A percentile compares a stretch with the other conserved stretches of the same genome.
These are phyloP conservation scores for Pycnonotus jocosus DNA, from an alignment of 2,113 vertebrate species.

Conservation along the genomic window DNA sequence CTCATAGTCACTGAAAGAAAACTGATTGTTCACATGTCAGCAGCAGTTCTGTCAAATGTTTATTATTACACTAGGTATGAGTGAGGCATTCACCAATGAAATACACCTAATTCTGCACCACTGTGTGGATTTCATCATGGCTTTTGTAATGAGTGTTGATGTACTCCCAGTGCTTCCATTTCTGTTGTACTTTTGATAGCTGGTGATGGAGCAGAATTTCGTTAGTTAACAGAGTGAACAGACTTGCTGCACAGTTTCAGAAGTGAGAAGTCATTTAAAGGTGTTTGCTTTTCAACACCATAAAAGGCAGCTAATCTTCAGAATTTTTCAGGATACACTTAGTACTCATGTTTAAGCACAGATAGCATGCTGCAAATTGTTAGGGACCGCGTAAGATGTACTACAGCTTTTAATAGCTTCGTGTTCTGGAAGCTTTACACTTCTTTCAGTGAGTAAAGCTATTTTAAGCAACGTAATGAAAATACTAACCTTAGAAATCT, in stretches of 20 bases:
- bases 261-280: not conserved
- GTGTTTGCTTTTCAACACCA: not conserved
- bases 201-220: not conserved
- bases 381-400: not conserved
- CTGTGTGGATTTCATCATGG: not conserved
- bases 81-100: not conserved
- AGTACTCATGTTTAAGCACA: not conserved
- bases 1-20: not conserved
- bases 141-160: not conserved
- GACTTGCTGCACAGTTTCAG: not conserved
- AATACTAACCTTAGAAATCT: slow-evolving; percentile 5
- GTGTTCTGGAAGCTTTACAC: not conserved
- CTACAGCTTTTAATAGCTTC: not conserved
- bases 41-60: not conserved
- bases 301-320: not conserved
- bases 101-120: not conserved
- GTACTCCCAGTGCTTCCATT: not conserved
- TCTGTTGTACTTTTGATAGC: not conserved
- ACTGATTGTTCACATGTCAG: not conserved
- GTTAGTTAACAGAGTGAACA: not conserved
- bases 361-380: not conserved
- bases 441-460: not conserved
- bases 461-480: slow-evolving; percentile 6
- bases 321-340: not conserved
- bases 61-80: not conserved